phyloP scores from a whole-genome alignment of 1,140 invertebrate species.

The Pogonognathellus flavescens region DNA sequence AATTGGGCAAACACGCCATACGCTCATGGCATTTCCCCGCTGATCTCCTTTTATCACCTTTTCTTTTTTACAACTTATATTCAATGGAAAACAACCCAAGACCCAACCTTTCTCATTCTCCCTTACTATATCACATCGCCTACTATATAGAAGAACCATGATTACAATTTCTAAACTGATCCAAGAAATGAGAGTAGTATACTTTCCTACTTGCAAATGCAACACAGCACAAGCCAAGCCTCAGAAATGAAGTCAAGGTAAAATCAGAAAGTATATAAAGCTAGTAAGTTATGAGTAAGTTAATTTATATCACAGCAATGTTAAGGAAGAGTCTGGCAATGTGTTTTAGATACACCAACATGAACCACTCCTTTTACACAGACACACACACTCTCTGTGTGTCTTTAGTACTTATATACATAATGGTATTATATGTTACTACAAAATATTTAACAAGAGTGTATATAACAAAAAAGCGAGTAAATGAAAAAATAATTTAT shows the following conservation, averaged over 20 bases:
- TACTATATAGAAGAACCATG: neutral
- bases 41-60: constrained; percentile 18
- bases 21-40: neutral
- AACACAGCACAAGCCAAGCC: neutral
- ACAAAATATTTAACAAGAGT: neutral
- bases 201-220: neutral
- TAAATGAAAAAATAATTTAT: constrained; percentile 40
- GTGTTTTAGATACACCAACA: neutral
- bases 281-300: neutral
- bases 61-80: constrained; percentile 13
- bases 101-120: neutral
- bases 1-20: constrained; percentile 19
- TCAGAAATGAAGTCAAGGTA: constrained; percentile 32
- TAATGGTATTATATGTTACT: neutral
- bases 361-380: neutral
- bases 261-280: neutral
- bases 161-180: neutral
- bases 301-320: neutral
- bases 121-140: neutral
- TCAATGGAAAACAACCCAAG: constrained; percentile 4
- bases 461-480: neutral
- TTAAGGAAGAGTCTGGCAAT: neutral
- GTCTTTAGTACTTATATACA: neutral
- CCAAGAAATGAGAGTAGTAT: neutral
- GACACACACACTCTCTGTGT: neutral